A percentile compares a stretch with the other conserved stretches of the same genome.
These are phyloP conservation scores for Bubalus kerabau DNA, from an alignment of 2,113 vertebrate genomes.

Conservation along the genomic window DNA sequence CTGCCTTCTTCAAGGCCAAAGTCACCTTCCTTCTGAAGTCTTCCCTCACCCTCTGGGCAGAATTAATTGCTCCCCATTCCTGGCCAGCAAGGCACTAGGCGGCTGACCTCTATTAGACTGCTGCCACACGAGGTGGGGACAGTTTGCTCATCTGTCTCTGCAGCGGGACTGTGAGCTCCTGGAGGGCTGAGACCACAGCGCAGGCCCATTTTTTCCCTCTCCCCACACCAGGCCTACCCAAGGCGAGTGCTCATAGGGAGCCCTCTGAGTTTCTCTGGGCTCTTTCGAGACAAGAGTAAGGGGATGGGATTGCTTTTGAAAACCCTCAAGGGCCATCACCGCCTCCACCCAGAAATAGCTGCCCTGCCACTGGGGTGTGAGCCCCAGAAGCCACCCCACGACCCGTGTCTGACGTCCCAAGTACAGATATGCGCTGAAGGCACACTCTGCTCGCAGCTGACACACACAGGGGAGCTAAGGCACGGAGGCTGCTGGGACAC, in stretches of 20 bases:
- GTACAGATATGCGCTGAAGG: not conserved
- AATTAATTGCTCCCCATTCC: constrained; percentile 47
- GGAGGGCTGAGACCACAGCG: not conserved
- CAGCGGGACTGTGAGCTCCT: not conserved
- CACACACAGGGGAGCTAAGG: not conserved
- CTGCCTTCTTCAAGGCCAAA: constrained; percentile 48
- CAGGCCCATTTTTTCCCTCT: not conserved
- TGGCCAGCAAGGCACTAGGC: not conserved
- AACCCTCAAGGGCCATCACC: not conserved
- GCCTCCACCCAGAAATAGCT: not conserved
- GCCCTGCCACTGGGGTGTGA: fast-evolving
- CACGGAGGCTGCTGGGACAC: not conserved
- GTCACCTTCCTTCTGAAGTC: constrained; percentile 58
- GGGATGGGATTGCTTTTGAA: not conserved
- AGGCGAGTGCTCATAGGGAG: not conserved
- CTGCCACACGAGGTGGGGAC: not conserved
- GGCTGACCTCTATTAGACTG: constrained; percentile 52
- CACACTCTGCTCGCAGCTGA: fast-evolving
- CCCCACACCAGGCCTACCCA: not conserved
- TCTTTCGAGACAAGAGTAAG: not conserved
- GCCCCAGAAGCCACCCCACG: not conserved
- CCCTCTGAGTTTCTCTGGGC: not conserved
- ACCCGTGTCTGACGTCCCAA: not conserved
- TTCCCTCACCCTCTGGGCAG: constrained; percentile 48
- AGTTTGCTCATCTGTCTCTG: constrained; percentile 38